Evolutionary conservation across 2,797 vertebrate species (phyloP).

Genomic region (Poeciliopsis presidionis): DNA sequence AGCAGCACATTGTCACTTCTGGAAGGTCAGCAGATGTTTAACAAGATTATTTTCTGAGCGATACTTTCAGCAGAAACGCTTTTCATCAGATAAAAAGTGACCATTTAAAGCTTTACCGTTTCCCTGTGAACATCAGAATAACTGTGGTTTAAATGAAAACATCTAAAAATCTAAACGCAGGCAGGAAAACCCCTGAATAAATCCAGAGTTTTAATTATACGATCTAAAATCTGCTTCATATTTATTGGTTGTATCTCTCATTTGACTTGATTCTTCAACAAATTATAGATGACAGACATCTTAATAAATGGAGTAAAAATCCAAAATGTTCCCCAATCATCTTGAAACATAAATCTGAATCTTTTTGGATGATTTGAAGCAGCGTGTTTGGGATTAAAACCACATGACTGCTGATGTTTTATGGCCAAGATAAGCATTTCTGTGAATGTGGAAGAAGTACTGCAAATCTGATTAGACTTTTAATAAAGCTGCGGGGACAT

Average conservation of each 20-base stretch:
- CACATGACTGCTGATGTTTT: neutral
- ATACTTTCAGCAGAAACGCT: neutral
- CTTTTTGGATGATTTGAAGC: neutral
- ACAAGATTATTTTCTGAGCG: neutral
- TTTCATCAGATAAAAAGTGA: conserved; percentile 2
- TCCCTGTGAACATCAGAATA: neutral
- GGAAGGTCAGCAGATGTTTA: conserved; percentile 2
- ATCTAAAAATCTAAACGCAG: neutral
- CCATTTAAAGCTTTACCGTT: neutral
- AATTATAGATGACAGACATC: neutral
- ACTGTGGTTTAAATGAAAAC: neutral
- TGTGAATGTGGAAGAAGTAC: neutral
- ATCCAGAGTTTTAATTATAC: neutral
- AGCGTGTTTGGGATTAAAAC: neutral
- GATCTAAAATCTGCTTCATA: neutral
- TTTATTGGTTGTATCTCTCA: neutral
- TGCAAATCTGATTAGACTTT: conserved; percentile 12
- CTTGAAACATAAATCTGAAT: neutral
- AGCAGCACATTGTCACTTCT: neutral
- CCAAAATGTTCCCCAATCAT: neutral
- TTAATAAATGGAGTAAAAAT: neutral
- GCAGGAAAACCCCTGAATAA: neutral
- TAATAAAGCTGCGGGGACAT: neutral
- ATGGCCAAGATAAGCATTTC: neutral
- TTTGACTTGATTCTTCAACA: neutral